A percentile compares a stretch with the other conserved stretches of the same genome.
These are phyloP conservation scores for Spea hammondii DNA, from an alignment of 2,797 vertebrate genomes.

Conservation along the genomic window DNA sequence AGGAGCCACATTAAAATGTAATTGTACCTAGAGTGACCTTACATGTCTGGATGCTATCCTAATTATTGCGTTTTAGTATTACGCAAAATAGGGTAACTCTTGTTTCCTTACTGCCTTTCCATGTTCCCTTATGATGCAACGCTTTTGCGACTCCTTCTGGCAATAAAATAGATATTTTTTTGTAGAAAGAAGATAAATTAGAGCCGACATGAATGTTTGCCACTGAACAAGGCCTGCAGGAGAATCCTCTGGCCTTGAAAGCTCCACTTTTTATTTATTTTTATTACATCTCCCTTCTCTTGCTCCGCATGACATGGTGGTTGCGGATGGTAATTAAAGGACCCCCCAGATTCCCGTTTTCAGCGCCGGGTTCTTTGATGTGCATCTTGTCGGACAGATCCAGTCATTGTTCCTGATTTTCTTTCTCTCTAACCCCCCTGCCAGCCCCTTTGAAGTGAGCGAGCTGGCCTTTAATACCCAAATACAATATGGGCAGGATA, in stretches of 20 bases:
- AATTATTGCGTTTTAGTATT: neutral
- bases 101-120: neutral
- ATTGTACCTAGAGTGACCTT: neutral
- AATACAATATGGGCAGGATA: slow-evolving; percentile 76
- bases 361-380: slow-evolving; percentile 87
- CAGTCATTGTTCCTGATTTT: slow-evolving; percentile 77
- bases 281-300: slow-evolving; percentile 71
- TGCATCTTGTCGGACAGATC: slow-evolving; percentile 81
- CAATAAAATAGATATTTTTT: slow-evolving; percentile 24
- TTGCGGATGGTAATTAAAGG: slow-evolving; percentile 93
- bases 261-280: slow-evolving; percentile 70
- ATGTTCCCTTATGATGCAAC: neutral
- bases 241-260: slow-evolving; percentile 80
- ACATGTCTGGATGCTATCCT: neutral
- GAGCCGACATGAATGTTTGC: slow-evolving; percentile 18
- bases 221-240: slow-evolving; percentile 31
- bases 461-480: slow-evolving; percentile 86
- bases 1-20: neutral
- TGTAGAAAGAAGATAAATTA: slow-evolving; percentile 24
- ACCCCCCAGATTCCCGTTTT: slow-evolving; percentile 87
- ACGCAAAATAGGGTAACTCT: neutral
- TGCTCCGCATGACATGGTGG: slow-evolving; percentile 79
- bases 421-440: slow-evolving; percentile 66
- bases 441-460: slow-evolving; percentile 82
- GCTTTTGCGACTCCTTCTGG: neutral